A percentile compares a stretch with the other conserved stretches of the same genome.
These are phyloP conservation scores for Bufo gargarizans DNA, from an alignment of 2,113 vertebrate species.

Conservation along the genomic window DNA sequence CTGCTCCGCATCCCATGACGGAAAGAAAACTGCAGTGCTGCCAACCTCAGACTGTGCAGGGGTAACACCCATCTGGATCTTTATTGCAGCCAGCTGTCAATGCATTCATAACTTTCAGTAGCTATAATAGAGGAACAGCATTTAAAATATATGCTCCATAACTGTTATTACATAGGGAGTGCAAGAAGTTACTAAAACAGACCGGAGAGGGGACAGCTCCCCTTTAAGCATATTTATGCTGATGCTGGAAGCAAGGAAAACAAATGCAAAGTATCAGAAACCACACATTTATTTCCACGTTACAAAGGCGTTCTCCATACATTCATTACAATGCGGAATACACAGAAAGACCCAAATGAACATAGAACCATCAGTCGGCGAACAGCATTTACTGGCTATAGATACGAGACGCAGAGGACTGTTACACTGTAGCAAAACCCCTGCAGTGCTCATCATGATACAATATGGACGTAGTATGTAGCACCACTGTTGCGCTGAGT, in stretches of 20 bases:
- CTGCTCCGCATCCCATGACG: too few species aligned
- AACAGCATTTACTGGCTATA: background rate
- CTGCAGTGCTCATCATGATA: background rate
- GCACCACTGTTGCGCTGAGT: background rate
- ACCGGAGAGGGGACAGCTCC: too few species aligned
- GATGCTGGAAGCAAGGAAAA: background rate
- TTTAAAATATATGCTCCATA: too few species aligned
- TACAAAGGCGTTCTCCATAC: background rate
- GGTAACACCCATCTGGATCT: too few species aligned
- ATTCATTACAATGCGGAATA: background rate
- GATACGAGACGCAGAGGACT: background rate
- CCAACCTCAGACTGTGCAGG: too few species aligned
- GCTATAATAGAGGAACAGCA: too few species aligned
- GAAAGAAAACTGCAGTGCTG: too few species aligned
- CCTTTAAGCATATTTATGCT: too few species aligned
- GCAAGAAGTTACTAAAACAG: too few species aligned
- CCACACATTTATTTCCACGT: slow-evolving; percentile 5
- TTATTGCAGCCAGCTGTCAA: too few species aligned
- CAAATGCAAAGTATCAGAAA: background rate
- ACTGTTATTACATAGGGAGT: too few species aligned
- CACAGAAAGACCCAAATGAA: background rate
- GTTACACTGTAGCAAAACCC: background rate
- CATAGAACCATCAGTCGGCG: background rate
- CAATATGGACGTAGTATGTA: background rate
- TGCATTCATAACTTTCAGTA: too few species aligned